Conservation (phyloP, 2,113 vertebrate genomes). For the Nansenia antarctica region DNA sequence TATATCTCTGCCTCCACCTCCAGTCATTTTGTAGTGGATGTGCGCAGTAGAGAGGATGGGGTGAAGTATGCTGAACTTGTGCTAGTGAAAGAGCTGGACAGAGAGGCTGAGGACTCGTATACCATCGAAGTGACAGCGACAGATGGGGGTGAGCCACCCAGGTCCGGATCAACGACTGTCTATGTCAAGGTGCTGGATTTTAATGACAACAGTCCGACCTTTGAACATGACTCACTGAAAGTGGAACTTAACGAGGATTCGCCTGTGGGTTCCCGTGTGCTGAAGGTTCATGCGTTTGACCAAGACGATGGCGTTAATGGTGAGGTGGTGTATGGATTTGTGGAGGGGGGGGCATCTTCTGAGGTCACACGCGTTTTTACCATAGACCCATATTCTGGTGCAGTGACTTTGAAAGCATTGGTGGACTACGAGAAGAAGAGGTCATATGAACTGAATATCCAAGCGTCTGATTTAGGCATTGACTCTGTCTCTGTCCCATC, state of each 20-base stretch:
- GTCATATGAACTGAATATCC: slow-evolving; percentile 69
- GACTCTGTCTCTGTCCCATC: slow-evolving; percentile 63
- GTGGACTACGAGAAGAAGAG: slow-evolving; percentile 72
- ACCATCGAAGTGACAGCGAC: slow-evolving; percentile 61
- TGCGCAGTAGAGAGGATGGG: slow-evolving; percentile 64
- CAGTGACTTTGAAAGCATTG: slow-evolving; percentile 62
- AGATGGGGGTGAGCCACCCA: slow-evolving; percentile 57
- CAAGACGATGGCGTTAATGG: slow-evolving; percentile 73
- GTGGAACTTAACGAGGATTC: slow-evolving; percentile 75
- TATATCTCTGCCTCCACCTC: slow-evolving; percentile 64
- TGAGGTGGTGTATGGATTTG: slow-evolving; percentile 72
- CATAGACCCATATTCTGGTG: slow-evolving; percentile 66
- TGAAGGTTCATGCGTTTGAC: slow-evolving; percentile 74
- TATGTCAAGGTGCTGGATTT: slow-evolving; percentile 72
- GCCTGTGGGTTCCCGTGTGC: slow-evolving; percentile 65
- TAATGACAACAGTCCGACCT: slow-evolving; percentile 78
- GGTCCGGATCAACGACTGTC: slow-evolving; percentile 61
- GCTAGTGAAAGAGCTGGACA: slow-evolving; percentile 67
- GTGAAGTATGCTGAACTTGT: slow-evolving; percentile 70
- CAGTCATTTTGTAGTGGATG: slow-evolving; percentile 66
- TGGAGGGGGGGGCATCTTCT: slow-evolving; percentile 28
- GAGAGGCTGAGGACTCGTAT: slow-evolving; percentile 72
- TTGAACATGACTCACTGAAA: slow-evolving; percentile 67
- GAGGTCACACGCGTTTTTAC: slow-evolving; percentile 65
- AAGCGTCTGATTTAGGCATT: slow-evolving; percentile 65